Conservation (phyloP, 2,797 vertebrate genomes). For the Squalus acanthias region DNA sequence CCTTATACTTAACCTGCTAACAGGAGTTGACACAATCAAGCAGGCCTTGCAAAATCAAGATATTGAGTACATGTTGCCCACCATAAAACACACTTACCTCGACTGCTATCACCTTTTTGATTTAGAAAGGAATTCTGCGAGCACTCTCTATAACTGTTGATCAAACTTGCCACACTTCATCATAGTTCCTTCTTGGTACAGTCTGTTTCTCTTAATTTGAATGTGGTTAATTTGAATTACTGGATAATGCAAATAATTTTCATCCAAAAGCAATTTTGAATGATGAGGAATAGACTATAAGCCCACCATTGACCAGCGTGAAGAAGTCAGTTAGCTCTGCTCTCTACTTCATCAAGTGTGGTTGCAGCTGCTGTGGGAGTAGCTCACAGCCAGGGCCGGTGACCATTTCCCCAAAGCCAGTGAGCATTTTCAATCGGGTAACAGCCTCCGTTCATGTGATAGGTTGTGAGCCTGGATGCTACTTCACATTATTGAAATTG, state of each 20-base stretch:
- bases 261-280: background rate
- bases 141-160: background rate
- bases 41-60: background rate
- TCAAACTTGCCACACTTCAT: background rate
- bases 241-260: background rate
- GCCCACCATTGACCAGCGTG: background rate
- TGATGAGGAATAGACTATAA: background rate
- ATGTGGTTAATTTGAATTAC: background rate
- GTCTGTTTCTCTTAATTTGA: background rate
- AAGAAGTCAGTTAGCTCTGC: background rate
- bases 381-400: background rate
- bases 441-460: background rate
- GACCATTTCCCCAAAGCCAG: background rate
- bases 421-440: background rate
- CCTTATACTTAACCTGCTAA: too few species aligned
- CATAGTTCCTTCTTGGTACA: background rate
- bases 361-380: background rate
- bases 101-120: background rate
- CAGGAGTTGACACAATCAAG: background rate
- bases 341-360: background rate
- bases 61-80: background rate
- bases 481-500: background rate
- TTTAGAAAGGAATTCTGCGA: background rate
- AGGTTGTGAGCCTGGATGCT: background rate
- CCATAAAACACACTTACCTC: background rate